phyloP scores from a whole-genome alignment of 2,888 invertebrate species.

The Andrena bucephala region DNA sequence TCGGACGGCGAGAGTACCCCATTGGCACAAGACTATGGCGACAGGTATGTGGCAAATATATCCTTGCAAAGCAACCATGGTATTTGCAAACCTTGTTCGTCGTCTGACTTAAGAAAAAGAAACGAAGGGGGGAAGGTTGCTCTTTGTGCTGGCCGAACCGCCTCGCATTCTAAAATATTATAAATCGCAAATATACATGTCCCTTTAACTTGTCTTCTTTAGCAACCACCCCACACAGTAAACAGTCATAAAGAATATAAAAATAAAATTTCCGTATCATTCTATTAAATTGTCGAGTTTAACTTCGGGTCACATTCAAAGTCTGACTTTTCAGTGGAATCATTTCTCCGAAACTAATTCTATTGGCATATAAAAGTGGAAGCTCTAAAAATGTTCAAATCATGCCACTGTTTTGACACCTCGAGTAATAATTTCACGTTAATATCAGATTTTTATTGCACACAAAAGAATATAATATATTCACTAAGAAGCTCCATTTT shows the following conservation, averaged over 20 bases:
- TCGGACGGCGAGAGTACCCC: conserved; percentile 96
- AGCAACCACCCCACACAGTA: neutral
- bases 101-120: conserved; percentile 5
- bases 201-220: neutral
- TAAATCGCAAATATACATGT: neutral
- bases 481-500: neutral
- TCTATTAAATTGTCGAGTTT: neutral
- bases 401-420: too few species aligned
- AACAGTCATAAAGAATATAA: too few species aligned
- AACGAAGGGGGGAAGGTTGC: neutral
- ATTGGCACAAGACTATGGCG: conserved; percentile 94
- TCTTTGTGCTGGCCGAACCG: conserved; percentile 12
- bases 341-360: too few species aligned
- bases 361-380: too few species aligned
- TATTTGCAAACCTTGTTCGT: conserved; percentile 20
- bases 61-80: conserved; percentile 20
- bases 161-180: conserved; percentile 18
- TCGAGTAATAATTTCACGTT: too few species aligned
- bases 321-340: too few species aligned
- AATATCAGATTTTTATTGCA: too few species aligned
- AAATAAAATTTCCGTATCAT: neutral
- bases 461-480: too few species aligned
- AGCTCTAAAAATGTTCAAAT: too few species aligned
- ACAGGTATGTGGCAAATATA: conserved; percentile 89
- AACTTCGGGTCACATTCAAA: neutral